Evolutionary conservation across 2,113 vertebrate genomes (phyloP), one percentile per base, ranked within the genome.

Genomic region (Cephalopholis sonnerati): DNA sequence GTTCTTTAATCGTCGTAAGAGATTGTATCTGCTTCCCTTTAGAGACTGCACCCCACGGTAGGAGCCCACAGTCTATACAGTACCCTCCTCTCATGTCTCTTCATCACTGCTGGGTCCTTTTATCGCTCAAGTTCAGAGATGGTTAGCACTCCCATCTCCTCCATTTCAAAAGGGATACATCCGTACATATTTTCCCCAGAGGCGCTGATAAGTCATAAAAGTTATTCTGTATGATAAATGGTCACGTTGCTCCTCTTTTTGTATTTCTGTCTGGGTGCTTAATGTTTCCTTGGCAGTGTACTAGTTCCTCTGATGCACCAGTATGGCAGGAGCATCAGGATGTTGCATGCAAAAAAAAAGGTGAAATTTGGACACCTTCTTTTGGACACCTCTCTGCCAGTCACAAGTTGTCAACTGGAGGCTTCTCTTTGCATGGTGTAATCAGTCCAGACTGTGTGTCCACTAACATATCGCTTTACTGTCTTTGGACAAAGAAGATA

Each of bases 391-490:
- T 67, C 76, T 86, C 85, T 75, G 80, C 86, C 82, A 81, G 51
- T 80, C 78, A 82, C 77, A 72, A 70, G 85, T 79, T 75, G 77
- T 81, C 69, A 32, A 74, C 71, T 5, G 83, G 77, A 88, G 75
- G 82, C 85, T 92, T 91, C 84, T 90, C 84, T 89, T 81, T 94
- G 94, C 95, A 95, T 95, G 94, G 88, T 83, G 72, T 94, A 90
- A 81, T 79, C 85, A 85, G 88, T 77, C 77, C 18, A 90, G 89
- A 87, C 77, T 90, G 74, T 46, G 59, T 79, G 75, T 92, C 86
- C 89, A 84, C 84, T 87, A 84, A 93, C 92, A 93, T 94, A 94
- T 95, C 91, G 88, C 93, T 93, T 92, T 86, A 81, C 83, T 32
- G 89, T 84, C 85, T 87, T 70, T 91, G 91, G 92, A 93, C 88